phyloP scores from a whole-genome alignment of 2,797 vertebrate genomes.

The Dermochelys coriacea region DNA sequence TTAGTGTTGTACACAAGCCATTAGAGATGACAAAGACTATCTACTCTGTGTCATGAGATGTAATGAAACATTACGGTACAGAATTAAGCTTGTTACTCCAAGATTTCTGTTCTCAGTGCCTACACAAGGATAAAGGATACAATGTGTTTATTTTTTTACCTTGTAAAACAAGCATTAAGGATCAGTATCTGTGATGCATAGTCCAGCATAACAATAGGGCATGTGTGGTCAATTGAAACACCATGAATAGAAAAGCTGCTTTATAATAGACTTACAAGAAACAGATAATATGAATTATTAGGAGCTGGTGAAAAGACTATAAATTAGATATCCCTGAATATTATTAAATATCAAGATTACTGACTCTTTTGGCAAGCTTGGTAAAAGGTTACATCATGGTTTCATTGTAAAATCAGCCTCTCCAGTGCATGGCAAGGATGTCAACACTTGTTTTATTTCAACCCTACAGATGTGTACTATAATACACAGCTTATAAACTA shows the following conservation, averaged over 20 bases:
- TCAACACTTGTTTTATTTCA: constrained; percentile 16
- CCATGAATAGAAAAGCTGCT: constrained; percentile 10
- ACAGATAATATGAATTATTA: constrained; percentile 40
- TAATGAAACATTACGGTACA: constrained; percentile 50
- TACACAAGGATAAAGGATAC: background rate
- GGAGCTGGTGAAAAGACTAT: background rate
- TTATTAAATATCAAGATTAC: constrained; percentile 17
- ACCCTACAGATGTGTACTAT: background rate
- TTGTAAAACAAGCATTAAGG: constrained; percentile 42
- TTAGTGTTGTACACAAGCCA: constrained; percentile 46
- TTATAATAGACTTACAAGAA: constrained; percentile 16
- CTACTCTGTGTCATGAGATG: constrained; percentile 14
- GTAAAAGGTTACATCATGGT: background rate
- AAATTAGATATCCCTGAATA: constrained; percentile 34
- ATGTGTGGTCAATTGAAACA: background rate
- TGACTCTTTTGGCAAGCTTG: constrained; percentile 20
- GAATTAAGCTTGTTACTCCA: constrained; percentile 65
- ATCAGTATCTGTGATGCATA: background rate
- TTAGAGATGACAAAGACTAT: constrained; percentile 49
- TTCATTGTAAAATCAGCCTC: constrained; percentile 32
- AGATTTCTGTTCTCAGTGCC: constrained; percentile 44
- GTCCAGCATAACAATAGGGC: background rate
- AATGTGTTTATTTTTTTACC: background rate
- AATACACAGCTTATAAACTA: constrained; percentile 12
- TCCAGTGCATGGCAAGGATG: background rate